Base-by-base conservation (phyloP, 2,888 invertebrate species). In the Drosophila nr. medialis region DNA sequence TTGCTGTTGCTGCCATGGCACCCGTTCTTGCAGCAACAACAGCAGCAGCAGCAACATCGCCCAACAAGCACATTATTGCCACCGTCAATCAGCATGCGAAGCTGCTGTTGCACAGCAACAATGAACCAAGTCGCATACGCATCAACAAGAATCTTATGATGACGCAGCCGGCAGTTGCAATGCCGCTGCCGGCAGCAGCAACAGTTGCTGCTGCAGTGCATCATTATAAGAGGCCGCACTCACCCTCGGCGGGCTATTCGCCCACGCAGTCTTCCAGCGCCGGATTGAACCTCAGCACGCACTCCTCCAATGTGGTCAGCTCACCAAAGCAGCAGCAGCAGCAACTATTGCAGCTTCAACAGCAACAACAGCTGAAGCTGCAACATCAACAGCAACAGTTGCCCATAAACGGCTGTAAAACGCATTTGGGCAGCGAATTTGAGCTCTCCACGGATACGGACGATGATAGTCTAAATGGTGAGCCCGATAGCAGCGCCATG, bases 381-480 rank as follows among this genome's bases (percentile, higher is more conserved):
- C 51, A 55, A n/a, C 61, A 58, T 11, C 53, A 61, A 50, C 73
- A 49, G 54, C 63, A 65, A 61, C 73, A 42, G 64, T 59, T 49
- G 59, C 60, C 58, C 24, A 32, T 42, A 6, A 56, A 56, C 7
- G 38, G 48, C 51, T 45, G 36, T 64, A 66, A 38, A 68, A 61
- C 86, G 4, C 88, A 90, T 64, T 53, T 88, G 72, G 90, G 91
- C 68, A 94, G 95, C 24, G 96, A 96, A 89, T 95, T 95, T 72
- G 95, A 95, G 84, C 90, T 95, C 67, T 95, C 95, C 8, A 96
- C 96, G 2, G 97, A 96, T 89, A 96, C 96, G 8, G 95, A 96
- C 86, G 95, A 96, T 56, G 95, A 96, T 69, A 94, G 94, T 66
- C 81, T 93, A 30, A 91, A 91, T 49, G 93, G 93, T 3, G 93